Base-by-base conservation (phyloP, 1,140 invertebrate species). In the Tyrophagus putrescentiae region DNA sequence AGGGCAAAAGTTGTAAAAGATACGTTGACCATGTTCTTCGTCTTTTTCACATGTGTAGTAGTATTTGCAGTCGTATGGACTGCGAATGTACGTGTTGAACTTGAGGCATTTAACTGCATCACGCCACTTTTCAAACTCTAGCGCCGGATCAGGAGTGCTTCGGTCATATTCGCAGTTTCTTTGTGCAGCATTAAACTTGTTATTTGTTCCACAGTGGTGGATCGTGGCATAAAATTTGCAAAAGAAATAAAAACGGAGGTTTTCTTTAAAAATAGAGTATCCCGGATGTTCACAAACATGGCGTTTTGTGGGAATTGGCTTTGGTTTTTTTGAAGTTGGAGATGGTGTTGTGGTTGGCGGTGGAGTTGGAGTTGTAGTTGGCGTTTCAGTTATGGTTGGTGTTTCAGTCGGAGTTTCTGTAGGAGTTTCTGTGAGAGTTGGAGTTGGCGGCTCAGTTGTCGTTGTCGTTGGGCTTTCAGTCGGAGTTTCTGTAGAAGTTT, bases 11-110 rank as follows among this genome's bases (percentile, higher is more conserved):
- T 9, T 9, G 21, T 25, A 48, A 48, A 25, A 48, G 45, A 48
- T 21, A 29, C 31, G 13, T 7, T 48, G 7, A 25, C 45, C 45
- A 48, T 9, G 23, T 7, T 6, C 7, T 7, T 6, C 7, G 31
- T 9, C 18, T 48, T 21, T 13, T 13, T 25, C 18, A 48, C 45
- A 48, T 7, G 7, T 7, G 45, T 48, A 48, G 18, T 9, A 48
- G 31, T 48, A 48, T 48, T 48, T 21, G 45, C 45, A 48, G 18
- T 48, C 31, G 21, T 48, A 48, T 7, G 45, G 45, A 21, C 45
- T 48, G 7, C 31, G 31, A 48, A 48, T 48, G 45, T 48, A 7
- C 45, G 21, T 7, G 9, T 21, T 48, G n/a, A n/a, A n/a, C n/a
- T 18, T 6, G 9, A 7, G 23, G 45, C 45, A 48, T 9, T 21